Evolutionary conservation across 2,888 invertebrate species (phyloP).

Genomic region (Timandra comae): DNA sequence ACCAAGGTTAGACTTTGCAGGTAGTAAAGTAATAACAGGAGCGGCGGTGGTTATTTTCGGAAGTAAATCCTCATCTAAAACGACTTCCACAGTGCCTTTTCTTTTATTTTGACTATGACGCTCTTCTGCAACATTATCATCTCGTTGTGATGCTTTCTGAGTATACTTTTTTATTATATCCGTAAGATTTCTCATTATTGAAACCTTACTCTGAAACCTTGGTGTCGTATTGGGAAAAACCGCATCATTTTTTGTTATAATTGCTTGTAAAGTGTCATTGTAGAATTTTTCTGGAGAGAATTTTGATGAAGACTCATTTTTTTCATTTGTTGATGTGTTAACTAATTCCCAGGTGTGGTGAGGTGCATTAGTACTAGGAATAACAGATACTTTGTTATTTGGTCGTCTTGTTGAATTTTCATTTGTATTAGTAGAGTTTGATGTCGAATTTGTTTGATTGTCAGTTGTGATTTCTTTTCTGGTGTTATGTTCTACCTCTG

Average conservation of each 20-base stretch:
- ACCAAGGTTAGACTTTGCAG: slow-evolving; percentile 87
- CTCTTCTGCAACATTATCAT: slow-evolving; percentile 34
- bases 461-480: slow-evolving; percentile 19
- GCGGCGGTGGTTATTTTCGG: slow-evolving; percentile 54
- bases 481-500: slow-evolving; percentile 18
- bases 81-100: slow-evolving; percentile 64
- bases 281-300: slow-evolving; percentile 73
- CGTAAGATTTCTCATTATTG: slow-evolving; percentile 78
- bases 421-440: slow-evolving; percentile 30
- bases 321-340: slow-evolving; percentile 66
- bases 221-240: slow-evolving; percentile 62
- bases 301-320: slow-evolving; percentile 52
- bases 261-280: slow-evolving; percentile 79
- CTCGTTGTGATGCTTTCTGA: slow-evolving; percentile 49
- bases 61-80: slow-evolving; percentile 48
- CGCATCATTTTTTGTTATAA: slow-evolving; percentile 76
- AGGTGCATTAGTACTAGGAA: slow-evolving; percentile 57
- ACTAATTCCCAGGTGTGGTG: slow-evolving; percentile 77
- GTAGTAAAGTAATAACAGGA: slow-evolving; percentile 78
- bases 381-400: slow-evolving; percentile 67
- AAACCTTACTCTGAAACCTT: slow-evolving; percentile 58
- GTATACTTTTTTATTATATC: slow-evolving; percentile 80
- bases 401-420: slow-evolving; percentile 60
- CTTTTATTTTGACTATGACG: slow-evolving; percentile 47
- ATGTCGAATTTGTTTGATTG: slow-evolving; percentile 16